phyloP scores from a whole-genome alignment of 2,113 vertebrate species.

The Setophaga kirtlandii region DNA sequence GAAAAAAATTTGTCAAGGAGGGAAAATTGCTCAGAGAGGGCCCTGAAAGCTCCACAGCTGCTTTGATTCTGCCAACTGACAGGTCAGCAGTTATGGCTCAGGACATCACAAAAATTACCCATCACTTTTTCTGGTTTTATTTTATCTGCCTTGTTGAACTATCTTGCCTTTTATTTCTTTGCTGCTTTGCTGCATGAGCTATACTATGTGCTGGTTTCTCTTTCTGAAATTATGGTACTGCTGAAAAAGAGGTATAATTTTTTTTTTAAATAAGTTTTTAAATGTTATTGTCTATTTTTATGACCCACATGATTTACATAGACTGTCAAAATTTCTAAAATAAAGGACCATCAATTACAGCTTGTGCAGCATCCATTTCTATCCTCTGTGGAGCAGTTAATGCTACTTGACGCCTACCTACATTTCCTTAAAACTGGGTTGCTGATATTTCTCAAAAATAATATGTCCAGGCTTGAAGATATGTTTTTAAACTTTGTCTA shows the following conservation, averaged over 20 bases:
- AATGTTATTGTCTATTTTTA: background rate
- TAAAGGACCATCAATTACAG: background rate
- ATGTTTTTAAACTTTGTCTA: background rate
- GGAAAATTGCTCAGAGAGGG: background rate
- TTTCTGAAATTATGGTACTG: background rate
- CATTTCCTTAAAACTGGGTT: background rate
- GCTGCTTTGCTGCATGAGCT: background rate
- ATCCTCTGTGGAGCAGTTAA: background rate
- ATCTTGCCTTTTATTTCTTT: background rate
- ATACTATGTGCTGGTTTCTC: background rate
- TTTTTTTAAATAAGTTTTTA: background rate
- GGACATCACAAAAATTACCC: background rate
- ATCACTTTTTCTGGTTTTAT: background rate
- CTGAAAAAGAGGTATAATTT: background rate
- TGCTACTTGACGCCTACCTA: background rate
- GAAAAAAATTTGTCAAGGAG: background rate
- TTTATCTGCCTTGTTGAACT: background rate
- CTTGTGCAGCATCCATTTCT: conserved; percentile 6
- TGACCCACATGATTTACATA: background rate
- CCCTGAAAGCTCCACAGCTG: background rate
- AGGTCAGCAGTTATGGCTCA: background rate
- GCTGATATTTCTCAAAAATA: background rate
- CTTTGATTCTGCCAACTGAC: background rate
- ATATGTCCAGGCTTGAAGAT: background rate
- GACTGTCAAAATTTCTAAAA: background rate